These are phyloP conservation scores for Dryocosmus kuriphilus DNA, from an alignment of 2,888 invertebrate species.

Conservation along the genomic window DNA sequence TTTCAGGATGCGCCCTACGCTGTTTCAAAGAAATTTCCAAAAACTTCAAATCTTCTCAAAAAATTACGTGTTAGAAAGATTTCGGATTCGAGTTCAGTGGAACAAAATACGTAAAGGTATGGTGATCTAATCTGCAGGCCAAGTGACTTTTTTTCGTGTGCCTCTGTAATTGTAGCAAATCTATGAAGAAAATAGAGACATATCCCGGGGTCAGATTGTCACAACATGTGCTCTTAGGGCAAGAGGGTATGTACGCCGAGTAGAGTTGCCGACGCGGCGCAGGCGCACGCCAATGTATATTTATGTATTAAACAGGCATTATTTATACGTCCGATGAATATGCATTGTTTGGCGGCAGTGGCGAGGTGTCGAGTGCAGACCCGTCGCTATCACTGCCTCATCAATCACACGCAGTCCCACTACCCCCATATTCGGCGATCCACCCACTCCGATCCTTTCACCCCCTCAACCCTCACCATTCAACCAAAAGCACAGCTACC, in stretches of 20 bases:
- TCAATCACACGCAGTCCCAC: conserved; percentile 75
- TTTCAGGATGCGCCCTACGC: too few species aligned
- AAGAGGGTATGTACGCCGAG: conserved; percentile 42
- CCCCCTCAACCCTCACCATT: conserved; percentile 27
- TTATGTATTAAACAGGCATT: conserved; percentile 77
- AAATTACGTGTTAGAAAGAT: too few species aligned
- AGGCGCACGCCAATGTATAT: conserved; percentile 68
- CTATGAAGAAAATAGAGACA: background rate
- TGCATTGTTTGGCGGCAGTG: conserved; percentile 76
- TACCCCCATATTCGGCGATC: conserved; percentile 48
- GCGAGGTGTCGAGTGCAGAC: conserved; percentile 77
- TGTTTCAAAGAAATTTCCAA: too few species aligned
- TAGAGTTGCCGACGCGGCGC: conserved; percentile 33
- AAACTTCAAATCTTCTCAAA: too few species aligned
- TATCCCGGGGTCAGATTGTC: conserved; percentile 31
- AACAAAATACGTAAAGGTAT: too few species aligned
- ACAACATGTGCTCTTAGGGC: conserved; percentile 40
- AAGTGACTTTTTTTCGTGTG: too few species aligned
- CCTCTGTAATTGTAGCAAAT: conserved; percentile 9
- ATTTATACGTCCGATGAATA: conserved; percentile 77
- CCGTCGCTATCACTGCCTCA: conserved; percentile 77
- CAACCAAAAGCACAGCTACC: conserved; percentile 41
- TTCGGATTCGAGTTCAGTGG: too few species aligned
- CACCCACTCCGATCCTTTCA: conserved; percentile 8
- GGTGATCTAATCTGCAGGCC: too few species aligned